These are phyloP conservation scores for Chamaea fasciata DNA, from an alignment of 2,113 vertebrate species.

Conservation along the genomic window DNA sequence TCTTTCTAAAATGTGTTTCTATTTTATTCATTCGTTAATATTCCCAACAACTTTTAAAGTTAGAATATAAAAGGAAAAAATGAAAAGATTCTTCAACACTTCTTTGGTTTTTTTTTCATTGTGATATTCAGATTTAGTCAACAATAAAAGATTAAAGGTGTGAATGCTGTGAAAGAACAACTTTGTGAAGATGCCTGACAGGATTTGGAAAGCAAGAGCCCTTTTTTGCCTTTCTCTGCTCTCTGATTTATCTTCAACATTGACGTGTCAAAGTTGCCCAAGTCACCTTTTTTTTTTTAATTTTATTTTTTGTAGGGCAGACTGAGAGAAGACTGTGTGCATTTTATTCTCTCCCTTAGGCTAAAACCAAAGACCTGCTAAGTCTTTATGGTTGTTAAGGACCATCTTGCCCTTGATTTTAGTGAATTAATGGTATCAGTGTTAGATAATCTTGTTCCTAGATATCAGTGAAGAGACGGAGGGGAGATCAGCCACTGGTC, in stretches of 20 bases:
- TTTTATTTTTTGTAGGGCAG: neutral
- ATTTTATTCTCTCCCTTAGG: neutral
- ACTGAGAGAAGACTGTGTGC: neutral
- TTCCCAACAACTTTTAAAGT: neutral
- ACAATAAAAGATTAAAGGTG: neutral
- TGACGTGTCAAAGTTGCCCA: neutral
- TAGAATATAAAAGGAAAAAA: neutral
- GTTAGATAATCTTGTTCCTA: neutral
- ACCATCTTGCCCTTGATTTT: neutral
- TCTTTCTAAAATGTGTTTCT: neutral
- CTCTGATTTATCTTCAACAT: neutral
- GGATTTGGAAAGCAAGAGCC: neutral
- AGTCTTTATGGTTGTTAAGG: neutral
- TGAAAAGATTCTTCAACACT: neutral
- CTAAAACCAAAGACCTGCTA: neutral
- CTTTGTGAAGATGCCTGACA: neutral
- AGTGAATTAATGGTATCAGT: neutral
- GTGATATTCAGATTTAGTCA: slow-evolving; percentile 4
- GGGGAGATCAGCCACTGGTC: neutral
- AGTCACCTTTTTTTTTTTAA: neutral
- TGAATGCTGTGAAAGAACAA: neutral
- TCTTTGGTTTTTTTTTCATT: neutral
- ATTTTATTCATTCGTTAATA: slow-evolving; percentile 6
- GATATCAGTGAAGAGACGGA: neutral
- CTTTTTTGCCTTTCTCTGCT: neutral